Evolutionary conservation across 2,888 invertebrate genomes (phyloP), one percentile per base, ranked within the genome.

Genomic region (Xestia sexstrigata): DNA sequence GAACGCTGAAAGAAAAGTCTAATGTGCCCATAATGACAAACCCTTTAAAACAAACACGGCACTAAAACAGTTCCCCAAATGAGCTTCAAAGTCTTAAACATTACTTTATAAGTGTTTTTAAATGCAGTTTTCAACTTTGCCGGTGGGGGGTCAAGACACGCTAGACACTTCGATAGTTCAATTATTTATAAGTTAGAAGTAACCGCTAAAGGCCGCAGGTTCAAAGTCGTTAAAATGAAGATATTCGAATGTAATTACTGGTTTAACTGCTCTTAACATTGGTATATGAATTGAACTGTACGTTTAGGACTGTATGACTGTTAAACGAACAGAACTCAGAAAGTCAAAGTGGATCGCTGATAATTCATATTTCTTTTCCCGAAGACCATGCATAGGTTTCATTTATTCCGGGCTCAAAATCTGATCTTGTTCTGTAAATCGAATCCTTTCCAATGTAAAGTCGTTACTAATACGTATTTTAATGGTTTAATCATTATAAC

Each of bases 221-320:
- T 66, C 81, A 60, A 66, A 76, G 81, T 58, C 81, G 76, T 81
- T 76, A 66, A 39, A 81, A 65, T 70, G 49, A 76, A 67, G 80
- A 74, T 47, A 26, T 55, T 55, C 39, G 11, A 0, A 39, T 47
- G 26, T 60, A 74, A 74, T 60, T 52, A 78, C 73, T 60, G 35
- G 66, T 67, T 58, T 45, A 30, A 2, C n/a, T 78, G 47, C n/a
- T 65, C 47, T 78, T 78, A 49, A 58, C 65, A 72, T 79, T 0
- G 30, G 13, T 17, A 26, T 62, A 23, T 58, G 20, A 66, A 72
- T 72, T 35, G 9, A 66, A 15, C 1, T 42, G 30, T 70, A 17
- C 52, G 13, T 77, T n/a, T 3, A 49, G 0, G n/a, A 52, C 35
- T 52, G 0, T 26, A 13, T 26, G 2, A 39, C 42, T 49, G n/a